A percentile compares a stretch with the other conserved stretches of the same genome.
Conservation (phyloP, 2,888 invertebrate species). For the Azorinus chamasolen region DNA sequence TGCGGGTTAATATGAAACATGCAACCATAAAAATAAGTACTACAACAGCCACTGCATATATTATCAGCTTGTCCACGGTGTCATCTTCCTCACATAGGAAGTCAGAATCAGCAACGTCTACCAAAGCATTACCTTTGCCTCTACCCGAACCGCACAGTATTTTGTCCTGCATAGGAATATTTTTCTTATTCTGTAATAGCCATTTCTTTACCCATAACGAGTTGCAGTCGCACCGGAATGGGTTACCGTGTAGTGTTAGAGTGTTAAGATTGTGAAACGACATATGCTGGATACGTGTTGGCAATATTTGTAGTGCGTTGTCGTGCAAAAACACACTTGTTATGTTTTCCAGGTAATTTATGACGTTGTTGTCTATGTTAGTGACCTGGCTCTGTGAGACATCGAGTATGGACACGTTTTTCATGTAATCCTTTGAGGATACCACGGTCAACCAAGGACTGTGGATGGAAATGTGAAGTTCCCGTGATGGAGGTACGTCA, state of each 20-base stretch:
- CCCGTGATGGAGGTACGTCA: slow-evolving; percentile 1
- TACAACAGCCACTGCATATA: slow-evolving; percentile 1
- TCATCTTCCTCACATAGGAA: slow-evolving; percentile 20
- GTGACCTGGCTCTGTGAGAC: slow-evolving; percentile 49
- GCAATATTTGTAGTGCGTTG: slow-evolving; percentile 52
- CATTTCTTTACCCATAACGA: slow-evolving; percentile 70
- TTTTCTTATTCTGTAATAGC: slow-evolving; percentile 35
- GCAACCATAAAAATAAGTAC: slow-evolving; percentile 12
- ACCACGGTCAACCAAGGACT: slow-evolving; percentile 38
- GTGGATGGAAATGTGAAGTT: slow-evolving; percentile 25
- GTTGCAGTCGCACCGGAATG: slow-evolving; percentile 69
- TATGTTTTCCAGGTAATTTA: slow-evolving; percentile 25
- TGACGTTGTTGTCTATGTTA: slow-evolving; percentile 25
- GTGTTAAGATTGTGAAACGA: slow-evolving; percentile 19
- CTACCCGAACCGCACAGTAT: slow-evolving; percentile 32
- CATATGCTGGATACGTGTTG: slow-evolving; percentile 39
- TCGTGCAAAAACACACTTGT: slow-evolving; percentile 43
- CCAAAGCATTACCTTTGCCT: slow-evolving; percentile 16
- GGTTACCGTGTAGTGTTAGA: slow-evolving; percentile 56
- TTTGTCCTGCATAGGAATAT: slow-evolving; percentile 30
- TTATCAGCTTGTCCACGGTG: not conserved
- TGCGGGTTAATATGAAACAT: not conserved
- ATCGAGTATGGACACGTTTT: slow-evolving; percentile 39
- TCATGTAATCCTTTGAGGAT: slow-evolving; percentile 35
- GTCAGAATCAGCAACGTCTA: slow-evolving; percentile 26